Evolutionary conservation across 2,888 invertebrate species (phyloP).

Genomic region (Platycheirus albimanus): DNA sequence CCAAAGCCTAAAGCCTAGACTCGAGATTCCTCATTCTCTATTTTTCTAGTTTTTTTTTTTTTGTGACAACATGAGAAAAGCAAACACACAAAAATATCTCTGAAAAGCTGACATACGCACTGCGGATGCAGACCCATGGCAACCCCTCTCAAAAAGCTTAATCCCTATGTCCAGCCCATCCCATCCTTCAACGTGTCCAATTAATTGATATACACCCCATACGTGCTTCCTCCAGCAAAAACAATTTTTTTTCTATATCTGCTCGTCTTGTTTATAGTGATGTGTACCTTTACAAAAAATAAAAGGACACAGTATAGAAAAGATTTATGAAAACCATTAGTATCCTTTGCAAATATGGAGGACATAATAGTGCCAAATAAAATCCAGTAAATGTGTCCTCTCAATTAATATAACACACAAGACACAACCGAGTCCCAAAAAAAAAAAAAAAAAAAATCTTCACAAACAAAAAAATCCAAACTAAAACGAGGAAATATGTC

Average conservation of each 20-base stretch:
- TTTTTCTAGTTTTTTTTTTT: not conserved
- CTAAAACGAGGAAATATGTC: slow-evolving; percentile 56
- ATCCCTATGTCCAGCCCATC: no score
- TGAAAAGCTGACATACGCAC: not conserved
- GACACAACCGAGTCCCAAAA: no score
- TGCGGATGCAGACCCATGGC: not conserved
- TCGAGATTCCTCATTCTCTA: not conserved
- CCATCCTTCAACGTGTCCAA: slow-evolving; percentile 44
- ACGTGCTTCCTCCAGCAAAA: not conserved
- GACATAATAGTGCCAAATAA: slow-evolving; percentile 64
- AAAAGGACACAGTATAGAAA: slow-evolving; percentile 25
- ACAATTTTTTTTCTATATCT: slow-evolving; percentile 37
- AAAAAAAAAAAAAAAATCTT: not conserved
- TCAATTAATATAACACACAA: slow-evolving; percentile 58
- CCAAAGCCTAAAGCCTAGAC: no score
- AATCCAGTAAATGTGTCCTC: slow-evolving; percentile 55
- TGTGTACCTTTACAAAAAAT: not conserved
- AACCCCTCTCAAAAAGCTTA: slow-evolving; percentile 17
- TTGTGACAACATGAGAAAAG: slow-evolving; percentile 18
- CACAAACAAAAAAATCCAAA: not conserved
- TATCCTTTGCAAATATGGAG: slow-evolving; percentile 43
- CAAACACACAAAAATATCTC: slow-evolving; percentile 5
- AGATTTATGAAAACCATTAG: slow-evolving; percentile 69
- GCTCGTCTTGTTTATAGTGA: slow-evolving; percentile 43
- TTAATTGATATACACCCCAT: slow-evolving; percentile 68